Evolutionary conservation across 2,888 invertebrate species (phyloP).

Genomic region (Napeogenes sylphis): DNA sequence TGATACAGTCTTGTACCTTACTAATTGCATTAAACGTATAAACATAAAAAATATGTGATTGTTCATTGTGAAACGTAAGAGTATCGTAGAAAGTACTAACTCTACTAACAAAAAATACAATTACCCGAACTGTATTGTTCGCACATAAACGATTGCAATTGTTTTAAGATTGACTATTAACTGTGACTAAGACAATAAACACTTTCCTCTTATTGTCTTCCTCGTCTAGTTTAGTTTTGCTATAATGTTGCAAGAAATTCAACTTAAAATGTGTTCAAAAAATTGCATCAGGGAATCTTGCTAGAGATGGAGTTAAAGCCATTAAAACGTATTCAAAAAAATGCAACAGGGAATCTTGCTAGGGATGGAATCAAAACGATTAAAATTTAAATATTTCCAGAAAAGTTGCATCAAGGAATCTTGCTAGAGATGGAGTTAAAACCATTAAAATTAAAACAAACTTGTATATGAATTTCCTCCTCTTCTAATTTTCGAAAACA

Average conservation of each 20-base stretch:
- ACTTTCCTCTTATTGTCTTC: constrained; percentile 7
- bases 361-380: no score
- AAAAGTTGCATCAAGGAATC: no score
- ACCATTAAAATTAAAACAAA: no score
- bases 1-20: constrained; percentile 26
- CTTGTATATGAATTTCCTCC: no score
- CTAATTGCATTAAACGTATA: constrained; percentile 56
- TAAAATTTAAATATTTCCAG: no score
- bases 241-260: no score
- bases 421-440: no score
- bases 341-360: no score
- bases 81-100: constrained; percentile 61
- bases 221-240: neutral
- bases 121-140: constrained; percentile 53
- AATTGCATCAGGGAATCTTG: no score
- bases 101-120: constrained; percentile 61
- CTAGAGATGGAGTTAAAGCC: no score
- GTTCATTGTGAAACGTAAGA: constrained; percentile 55
- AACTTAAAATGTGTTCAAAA: no score
- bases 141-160: constrained; percentile 24
- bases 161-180: constrained; percentile 2
- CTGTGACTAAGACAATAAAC: neutral
- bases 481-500: constrained; percentile 27
- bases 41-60: constrained; percentile 62
- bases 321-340: no score